Percentiles rank a stretch among this genome's conserved stretches.
Evolutionary conservation across 1,140 invertebrate species (phyloP).

Genomic region (Nomia melanderi): DNA sequence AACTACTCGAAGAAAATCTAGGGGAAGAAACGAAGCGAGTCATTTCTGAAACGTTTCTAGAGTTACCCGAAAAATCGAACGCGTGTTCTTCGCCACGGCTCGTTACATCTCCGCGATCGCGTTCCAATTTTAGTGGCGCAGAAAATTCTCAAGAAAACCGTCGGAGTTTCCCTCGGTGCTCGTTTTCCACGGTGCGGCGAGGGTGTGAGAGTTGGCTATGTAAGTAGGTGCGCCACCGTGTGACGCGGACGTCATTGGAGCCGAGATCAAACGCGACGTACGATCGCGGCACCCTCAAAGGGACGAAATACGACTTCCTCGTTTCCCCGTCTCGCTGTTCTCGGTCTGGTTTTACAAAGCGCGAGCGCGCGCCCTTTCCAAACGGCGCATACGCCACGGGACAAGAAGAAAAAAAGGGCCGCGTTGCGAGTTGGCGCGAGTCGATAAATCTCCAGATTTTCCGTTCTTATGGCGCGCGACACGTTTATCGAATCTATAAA

Average conservation of each 20-base stretch:
- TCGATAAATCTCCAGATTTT: constrained; percentile 64
- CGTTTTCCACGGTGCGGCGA: constrained; percentile 7
- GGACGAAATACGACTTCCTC: constrained; percentile 60
- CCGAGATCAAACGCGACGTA: constrained; percentile 53
- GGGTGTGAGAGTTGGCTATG: too few relatives aligned
- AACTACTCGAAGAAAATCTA: too few relatives aligned
- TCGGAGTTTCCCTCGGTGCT: background rate
- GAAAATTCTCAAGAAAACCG: background rate
- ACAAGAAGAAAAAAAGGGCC: background rate
- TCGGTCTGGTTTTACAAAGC: constrained; percentile 28
- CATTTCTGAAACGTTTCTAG: too few relatives aligned
- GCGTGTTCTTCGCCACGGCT: background rate
- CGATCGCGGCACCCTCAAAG: constrained; percentile 55
- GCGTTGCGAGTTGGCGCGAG: background rate
- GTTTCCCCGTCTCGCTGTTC: constrained; percentile 44
- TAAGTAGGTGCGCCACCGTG: background rate
- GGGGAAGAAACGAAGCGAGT: too few relatives aligned
- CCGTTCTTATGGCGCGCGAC: constrained; percentile 45
- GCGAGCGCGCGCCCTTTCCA: background rate
- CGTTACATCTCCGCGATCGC: background rate
- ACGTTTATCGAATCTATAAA: constrained; percentile 65
- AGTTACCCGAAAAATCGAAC: background rate
- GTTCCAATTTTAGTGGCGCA: background rate
- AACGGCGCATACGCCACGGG: background rate
- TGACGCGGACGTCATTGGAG: background rate